Evolutionary conservation across 2,888 invertebrate genomes (phyloP).

Genomic region (Amphipyra tragopoginis): DNA sequence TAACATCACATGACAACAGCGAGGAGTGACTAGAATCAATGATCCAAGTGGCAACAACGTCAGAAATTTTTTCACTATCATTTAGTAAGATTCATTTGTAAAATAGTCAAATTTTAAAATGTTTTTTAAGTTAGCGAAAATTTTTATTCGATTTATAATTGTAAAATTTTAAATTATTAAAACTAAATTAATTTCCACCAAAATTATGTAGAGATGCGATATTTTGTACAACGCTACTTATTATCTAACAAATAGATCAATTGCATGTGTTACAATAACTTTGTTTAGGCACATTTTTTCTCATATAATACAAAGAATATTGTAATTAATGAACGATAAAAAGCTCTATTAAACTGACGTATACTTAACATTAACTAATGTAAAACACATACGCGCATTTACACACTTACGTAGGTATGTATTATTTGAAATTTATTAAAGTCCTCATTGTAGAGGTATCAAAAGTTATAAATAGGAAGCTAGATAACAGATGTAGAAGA

Average conservation of each 20-base stretch:
- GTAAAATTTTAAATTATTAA: conserved; percentile 33
- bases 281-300: conserved; percentile 79
- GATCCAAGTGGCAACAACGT: conserved; percentile 47
- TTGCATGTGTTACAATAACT: conserved; percentile 63
- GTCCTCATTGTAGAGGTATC: conserved; percentile 27
- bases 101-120: conserved; percentile 45
- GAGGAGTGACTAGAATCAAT: conserved; percentile 72
- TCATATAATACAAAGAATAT: conserved; percentile 57
- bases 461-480: conserved; percentile 31
- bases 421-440: conserved; percentile 34
- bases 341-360: conserved; percentile 51
- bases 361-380: conserved; percentile 27
- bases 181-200: conserved; percentile 24
- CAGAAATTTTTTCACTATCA: conserved; percentile 53
- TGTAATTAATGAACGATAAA: conserved; percentile 48
- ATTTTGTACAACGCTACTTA: conserved; percentile 50
- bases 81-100: conserved; percentile 47
- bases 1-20: conserved; percentile 82
- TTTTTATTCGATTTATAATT: conserved; percentile 27
- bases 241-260: conserved; percentile 53
- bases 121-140: conserved; percentile 33
- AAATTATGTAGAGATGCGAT: conserved; percentile 55
- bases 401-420: conserved; percentile 12
- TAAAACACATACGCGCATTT: conserved; percentile 16
- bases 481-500: conserved; percentile 42